These are phyloP conservation scores for Oligia strigilis DNA, from an alignment of 2,888 invertebrate species.

Conservation along the genomic window DNA sequence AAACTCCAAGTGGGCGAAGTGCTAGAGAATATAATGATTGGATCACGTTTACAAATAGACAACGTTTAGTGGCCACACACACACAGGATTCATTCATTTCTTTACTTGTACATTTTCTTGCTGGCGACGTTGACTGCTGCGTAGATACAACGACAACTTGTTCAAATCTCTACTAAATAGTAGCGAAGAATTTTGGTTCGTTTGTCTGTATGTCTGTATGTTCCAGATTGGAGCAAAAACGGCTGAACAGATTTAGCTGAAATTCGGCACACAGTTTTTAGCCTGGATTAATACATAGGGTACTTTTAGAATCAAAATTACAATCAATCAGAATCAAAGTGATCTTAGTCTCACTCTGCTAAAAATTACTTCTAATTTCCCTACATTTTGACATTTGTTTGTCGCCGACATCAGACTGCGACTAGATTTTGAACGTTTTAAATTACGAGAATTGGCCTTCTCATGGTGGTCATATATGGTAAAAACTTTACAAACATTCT, in stretches of 20 bases:
- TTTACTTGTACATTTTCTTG: not conserved
- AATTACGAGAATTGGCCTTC: too few relatives aligned
- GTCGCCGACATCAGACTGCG: too few relatives aligned
- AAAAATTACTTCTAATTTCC: too few relatives aligned
- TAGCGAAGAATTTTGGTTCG: not conserved
- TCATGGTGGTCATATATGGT: not conserved
- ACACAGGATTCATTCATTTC: not conserved
- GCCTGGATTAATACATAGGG: too few relatives aligned
- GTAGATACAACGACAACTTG: not conserved
- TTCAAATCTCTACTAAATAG: not conserved
- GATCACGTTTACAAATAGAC: constrained; percentile 73
- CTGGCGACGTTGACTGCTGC: not conserved
- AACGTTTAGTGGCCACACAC: constrained; percentile 14
- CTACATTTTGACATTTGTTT: too few relatives aligned
- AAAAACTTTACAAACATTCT: not conserved
- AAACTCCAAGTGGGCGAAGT: constrained; percentile 67
- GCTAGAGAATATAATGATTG: constrained; percentile 67
- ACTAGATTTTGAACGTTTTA: too few relatives aligned
- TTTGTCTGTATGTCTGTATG: not conserved
- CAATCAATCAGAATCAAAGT: too few relatives aligned
- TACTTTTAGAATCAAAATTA: too few relatives aligned
- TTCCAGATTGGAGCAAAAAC: not conserved
- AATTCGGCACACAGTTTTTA: too few relatives aligned
- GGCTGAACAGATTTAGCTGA: too few relatives aligned
- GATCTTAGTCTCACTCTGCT: too few relatives aligned